A percentile compares a stretch with the other conserved stretches of the same genome.
Conservation (phyloP, 1,140 invertebrate genomes). For the Drosophila tsacasi region DNA sequence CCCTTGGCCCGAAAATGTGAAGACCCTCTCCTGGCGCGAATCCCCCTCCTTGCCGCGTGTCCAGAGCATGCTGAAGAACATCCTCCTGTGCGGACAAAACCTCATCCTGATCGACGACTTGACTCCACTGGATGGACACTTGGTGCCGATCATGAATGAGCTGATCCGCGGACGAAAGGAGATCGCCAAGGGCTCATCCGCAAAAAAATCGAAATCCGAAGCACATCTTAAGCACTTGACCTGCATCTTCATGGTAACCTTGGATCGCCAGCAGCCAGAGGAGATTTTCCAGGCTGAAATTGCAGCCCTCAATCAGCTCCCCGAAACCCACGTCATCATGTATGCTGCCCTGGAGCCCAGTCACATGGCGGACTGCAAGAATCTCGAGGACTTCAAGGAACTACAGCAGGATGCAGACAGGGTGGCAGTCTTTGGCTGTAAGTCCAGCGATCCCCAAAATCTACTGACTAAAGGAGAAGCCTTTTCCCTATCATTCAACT, state of each 20-base stretch:
- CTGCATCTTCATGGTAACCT: not conserved
- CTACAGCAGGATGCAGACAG: not conserved
- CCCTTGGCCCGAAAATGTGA: slow-evolving; percentile 19
- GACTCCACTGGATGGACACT: not conserved
- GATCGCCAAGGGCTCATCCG: slow-evolving; percentile 4
- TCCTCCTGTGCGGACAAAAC: slow-evolving; percentile 7
- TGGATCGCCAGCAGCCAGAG: slow-evolving; percentile 11
- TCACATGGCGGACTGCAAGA: not conserved
- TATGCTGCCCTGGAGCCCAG: not conserved
- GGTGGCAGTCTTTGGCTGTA: not conserved
- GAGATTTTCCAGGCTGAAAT: slow-evolving; percentile 85
- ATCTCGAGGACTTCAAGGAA: not conserved
- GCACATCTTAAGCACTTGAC: slow-evolving; percentile 3
- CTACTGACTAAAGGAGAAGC: not conserved
- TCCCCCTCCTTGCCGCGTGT: not conserved
- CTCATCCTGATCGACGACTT: slow-evolving; percentile 24
- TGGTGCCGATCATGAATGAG: slow-evolving; percentile 5
- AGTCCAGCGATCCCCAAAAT: not conserved
- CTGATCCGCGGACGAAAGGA: not conserved
- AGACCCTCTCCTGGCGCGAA: slow-evolving; percentile 12
- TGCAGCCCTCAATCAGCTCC: slow-evolving; percentile 86
- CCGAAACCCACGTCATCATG: slow-evolving; percentile 87
- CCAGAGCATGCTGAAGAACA: slow-evolving; percentile 1
- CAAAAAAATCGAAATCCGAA: not conserved
- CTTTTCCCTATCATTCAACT: not conserved